Conservation (phyloP, 2,113 vertebrate genomes). For the Entelurus aequoreus region DNA sequence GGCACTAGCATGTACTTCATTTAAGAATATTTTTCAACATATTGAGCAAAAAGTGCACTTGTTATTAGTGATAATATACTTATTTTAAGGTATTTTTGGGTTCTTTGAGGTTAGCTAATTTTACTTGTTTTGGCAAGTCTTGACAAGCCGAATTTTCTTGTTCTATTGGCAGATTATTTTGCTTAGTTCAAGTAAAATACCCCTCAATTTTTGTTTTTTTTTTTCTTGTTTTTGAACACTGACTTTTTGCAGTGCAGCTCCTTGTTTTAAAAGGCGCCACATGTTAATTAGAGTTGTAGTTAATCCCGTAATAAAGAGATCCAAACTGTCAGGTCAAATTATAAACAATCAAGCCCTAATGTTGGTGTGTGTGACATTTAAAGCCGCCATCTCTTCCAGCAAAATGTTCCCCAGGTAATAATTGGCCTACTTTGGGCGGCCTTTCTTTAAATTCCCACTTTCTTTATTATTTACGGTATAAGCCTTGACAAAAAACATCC, state of each 20-base stretch:
- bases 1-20: no score
- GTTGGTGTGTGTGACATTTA: constrained; percentile 68
- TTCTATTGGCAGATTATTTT: no score
- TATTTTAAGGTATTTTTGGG: no score
- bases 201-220: no score
- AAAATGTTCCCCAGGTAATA: constrained; percentile 77
- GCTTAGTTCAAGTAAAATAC: no score
- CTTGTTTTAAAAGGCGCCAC: constrained; percentile 59
- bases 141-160: no score
- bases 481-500: constrained; percentile 68
- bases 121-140: no score
- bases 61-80: no score
- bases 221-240: no score
- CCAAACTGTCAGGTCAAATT: constrained; percentile 79
- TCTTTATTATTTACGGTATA: constrained; percentile 71
- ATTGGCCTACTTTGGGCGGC: constrained; percentile 77
- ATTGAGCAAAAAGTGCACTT: no score
- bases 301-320: constrained; percentile 76
- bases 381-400: constrained; percentile 68
- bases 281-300: constrained; percentile 76
- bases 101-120: no score
- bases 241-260: constrained; percentile 16
- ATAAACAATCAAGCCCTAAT: constrained; percentile 73
- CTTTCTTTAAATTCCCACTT: constrained; percentile 68
- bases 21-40: no score